Evolutionary conservation across 2,888 invertebrate species (phyloP), one percentile per base, ranked within the genome.

Genomic region (Cacoxenus indagator): DNA sequence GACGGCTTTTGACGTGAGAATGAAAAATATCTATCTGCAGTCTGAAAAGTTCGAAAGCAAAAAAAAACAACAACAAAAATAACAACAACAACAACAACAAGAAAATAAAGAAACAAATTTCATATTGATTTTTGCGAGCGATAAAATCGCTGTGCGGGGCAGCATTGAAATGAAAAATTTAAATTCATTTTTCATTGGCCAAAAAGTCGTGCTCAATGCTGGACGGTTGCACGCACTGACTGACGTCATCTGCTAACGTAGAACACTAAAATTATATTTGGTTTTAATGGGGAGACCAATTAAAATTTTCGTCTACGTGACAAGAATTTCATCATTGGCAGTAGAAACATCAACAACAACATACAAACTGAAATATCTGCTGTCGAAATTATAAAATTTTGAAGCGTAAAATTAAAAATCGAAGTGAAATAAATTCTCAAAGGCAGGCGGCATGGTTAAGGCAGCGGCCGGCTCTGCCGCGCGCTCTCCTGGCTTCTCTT

Each of bases 271-370:
- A 64, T 59, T 67, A 57, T 62, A 29, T 31, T n/a, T 69, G 67
- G 71, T 77, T 78, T 81, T 78, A 82, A 80, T 80, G 75, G 84
- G 81, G 73, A n/a, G n/a, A n/a, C n/a, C 78, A 85, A 85, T 85
- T 85, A 85, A 85, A 85, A 85, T 85, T 79, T 70, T 82, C 84
- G 81, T 78, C 80, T 85, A 85, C 84, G 86, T 85, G 84, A 85
- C 83, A 76, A 75, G 86, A 85, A 85, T 85, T 78, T 75, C 65
- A 64, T 51, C 57, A 46, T 59, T 9, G 64, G 69, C 65, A 59
- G 70, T 72, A 73, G 69, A 75, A 73, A 70, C 68, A 70, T 70
- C 69, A 69, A 66, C n/a, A 70, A 67, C 74, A 73, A 75, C 72
- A 65, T 71, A 37, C 8, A 37, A 5, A 37, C 4, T 69, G 26